Conservation (phyloP, 2,888 invertebrate genomes). For the Synergus japonicus region DNA sequence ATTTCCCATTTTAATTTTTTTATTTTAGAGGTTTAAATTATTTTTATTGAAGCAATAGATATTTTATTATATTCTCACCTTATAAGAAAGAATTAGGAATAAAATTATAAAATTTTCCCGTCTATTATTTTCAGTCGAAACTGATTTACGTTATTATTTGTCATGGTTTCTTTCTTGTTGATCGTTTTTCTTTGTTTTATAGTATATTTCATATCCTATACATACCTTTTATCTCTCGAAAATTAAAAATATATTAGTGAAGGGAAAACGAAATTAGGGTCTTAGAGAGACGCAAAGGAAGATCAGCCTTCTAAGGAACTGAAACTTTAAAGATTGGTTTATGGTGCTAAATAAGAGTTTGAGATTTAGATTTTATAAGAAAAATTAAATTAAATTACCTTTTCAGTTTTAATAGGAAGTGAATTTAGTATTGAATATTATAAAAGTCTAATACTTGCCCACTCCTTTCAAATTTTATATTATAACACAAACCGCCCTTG, state of each 20-base stretch:
- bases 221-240: background rate
- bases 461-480: background rate
- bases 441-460: background rate
- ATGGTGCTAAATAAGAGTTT: background rate
- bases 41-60: background rate
- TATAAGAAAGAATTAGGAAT: background rate
- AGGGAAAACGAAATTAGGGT: background rate
- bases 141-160: background rate
- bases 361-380: background rate
- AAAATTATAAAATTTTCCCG: background rate
- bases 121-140: background rate
- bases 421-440: background rate
- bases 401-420: background rate
- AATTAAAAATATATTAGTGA: background rate
- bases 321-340: background rate
- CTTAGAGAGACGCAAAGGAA: background rate
- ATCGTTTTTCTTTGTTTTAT: background rate
- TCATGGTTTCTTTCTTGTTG: background rate
- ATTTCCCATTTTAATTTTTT: background rate
- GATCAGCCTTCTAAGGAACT: background rate
- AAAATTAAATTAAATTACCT: background rate
- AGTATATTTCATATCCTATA: background rate
- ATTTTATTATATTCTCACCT: slow-evolving; percentile 4
- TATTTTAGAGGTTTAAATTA: background rate
- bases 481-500: background rate